Percentiles rank a stretch among this genome's conserved stretches.
Conservation (phyloP, 2,888 invertebrate species). For the Phorcus lineatus region DNA sequence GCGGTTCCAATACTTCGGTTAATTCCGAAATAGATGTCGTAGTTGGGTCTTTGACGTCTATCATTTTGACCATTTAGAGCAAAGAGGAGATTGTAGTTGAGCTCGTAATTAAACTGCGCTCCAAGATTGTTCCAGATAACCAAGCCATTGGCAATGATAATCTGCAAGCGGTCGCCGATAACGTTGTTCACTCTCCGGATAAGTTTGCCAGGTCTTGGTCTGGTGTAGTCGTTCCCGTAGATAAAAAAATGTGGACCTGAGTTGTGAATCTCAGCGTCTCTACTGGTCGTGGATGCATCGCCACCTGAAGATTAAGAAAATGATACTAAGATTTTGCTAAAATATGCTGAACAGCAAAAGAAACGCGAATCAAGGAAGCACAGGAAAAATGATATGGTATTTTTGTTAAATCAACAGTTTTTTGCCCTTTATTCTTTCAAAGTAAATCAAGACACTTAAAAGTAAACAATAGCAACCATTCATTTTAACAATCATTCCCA, state of each 20-base stretch:
- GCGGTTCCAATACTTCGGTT: background rate
- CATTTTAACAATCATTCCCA: too few species aligned
- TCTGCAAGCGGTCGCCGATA: background rate
- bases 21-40: constrained; percentile 10
- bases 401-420: too few species aligned
- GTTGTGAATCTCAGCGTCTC: background rate
- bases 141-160: background rate
- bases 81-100: background rate
- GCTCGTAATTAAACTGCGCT: background rate
- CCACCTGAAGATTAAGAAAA: background rate
- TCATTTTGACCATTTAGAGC: background rate
- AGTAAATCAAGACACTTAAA: too few species aligned
- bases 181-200: background rate
- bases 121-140: constrained; percentile 8
- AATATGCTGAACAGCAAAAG: too few species aligned
- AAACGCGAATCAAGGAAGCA: too few species aligned
- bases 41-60: background rate
- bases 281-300: background rate
- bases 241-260: background rate
- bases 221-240: background rate
- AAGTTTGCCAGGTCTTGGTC: background rate
- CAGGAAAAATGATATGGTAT: too few species aligned
- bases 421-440: too few species aligned
- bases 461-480: too few species aligned
- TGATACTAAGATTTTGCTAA: background rate